These are phyloP conservation scores for Chaetogeoica ovagalla DNA, from an alignment of 2,888 invertebrate genomes.

Conservation along the genomic window DNA sequence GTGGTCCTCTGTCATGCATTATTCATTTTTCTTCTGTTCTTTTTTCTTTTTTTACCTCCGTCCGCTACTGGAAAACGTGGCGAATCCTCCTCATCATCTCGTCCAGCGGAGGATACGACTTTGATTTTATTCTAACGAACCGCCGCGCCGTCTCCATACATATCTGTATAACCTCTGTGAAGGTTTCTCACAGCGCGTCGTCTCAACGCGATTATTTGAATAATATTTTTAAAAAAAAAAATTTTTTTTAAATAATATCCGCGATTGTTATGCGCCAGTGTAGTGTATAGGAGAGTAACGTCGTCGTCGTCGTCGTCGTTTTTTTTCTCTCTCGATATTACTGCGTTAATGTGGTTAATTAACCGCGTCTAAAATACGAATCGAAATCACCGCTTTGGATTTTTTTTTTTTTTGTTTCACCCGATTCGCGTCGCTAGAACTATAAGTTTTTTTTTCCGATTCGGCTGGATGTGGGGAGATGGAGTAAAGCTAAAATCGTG, in stretches of 20 bases:
- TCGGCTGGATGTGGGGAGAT: too few species aligned
- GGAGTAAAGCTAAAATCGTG: too few species aligned
- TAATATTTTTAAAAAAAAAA: too few species aligned
- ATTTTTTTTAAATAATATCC: not conserved
- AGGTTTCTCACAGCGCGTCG: not conserved
- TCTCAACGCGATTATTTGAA: slow-evolving; percentile 7
- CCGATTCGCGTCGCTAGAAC: too few species aligned
- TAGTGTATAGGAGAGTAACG: too few species aligned
- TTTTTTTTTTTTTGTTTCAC: too few species aligned
- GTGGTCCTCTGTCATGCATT: slow-evolving; percentile 32
- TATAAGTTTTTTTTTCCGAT: too few species aligned
- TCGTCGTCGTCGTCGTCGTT: not conserved
- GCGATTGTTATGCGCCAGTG: not conserved
- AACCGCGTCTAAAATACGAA: slow-evolving; percentile 23
- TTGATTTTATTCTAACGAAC: slow-evolving; percentile 29
- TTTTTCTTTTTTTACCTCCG: not conserved
- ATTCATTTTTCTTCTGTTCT: slow-evolving; percentile 32
- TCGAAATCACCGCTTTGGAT: not conserved
- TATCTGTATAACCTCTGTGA: not conserved
- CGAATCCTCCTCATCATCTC: not conserved
- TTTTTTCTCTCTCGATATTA: slow-evolving; percentile 6
- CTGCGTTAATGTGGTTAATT: slow-evolving; percentile 42
- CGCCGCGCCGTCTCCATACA: not conserved
- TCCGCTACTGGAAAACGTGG: not conserved
- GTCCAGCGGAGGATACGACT: not conserved